Percentiles rank a stretch among this genome's conserved stretches.
phyloP scores from a whole-genome alignment of 2,888 invertebrate species.

The Microchrysa polita region DNA sequence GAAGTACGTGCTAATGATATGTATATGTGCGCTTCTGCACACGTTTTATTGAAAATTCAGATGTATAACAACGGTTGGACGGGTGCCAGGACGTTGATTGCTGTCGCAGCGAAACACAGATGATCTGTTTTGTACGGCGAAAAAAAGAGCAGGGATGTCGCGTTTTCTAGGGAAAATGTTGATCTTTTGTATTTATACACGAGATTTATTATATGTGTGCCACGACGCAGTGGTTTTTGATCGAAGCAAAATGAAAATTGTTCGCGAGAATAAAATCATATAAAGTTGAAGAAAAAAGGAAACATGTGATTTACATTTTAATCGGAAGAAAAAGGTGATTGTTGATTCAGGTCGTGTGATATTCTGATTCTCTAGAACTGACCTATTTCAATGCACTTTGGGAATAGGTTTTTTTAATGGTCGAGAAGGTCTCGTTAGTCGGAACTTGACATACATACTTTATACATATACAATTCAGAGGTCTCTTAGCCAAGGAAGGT shows the following conservation, averaged over 20 bases:
- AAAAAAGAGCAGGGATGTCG: constrained; percentile 10
- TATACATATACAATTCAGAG: too few relatives aligned
- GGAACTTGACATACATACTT: too few relatives aligned
- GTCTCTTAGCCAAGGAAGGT: too few relatives aligned
- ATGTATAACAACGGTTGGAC: constrained; percentile 20
- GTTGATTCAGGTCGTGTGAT: constrained; percentile 9
- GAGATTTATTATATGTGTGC: neutral
- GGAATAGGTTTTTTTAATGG: too few relatives aligned
- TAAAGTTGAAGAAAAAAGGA: too few relatives aligned
- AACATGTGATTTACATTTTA: constrained; percentile 27
- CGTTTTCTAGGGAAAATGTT: constrained; percentile 10
- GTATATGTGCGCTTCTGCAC: too few relatives aligned
- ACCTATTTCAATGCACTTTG: constrained; percentile 10
- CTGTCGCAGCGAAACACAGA: too few relatives aligned
- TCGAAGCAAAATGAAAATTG: too few relatives aligned
- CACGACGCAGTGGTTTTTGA: neutral
- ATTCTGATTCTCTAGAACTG: constrained; percentile 26
- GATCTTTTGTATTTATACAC: constrained; percentile 10
- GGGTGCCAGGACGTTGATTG: constrained; percentile 9
- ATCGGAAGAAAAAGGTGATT: constrained; percentile 36
- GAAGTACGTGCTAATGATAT: neutral
- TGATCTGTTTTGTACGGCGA: constrained; percentile 7
- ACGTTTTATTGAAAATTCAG: constrained; percentile 8
- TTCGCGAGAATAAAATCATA: neutral
- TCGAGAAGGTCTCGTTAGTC: too few relatives aligned